Evolutionary conservation across 2,113 vertebrate genomes (phyloP), one percentile per base, ranked within the genome.

Genomic region (Hypanus sabinus): DNA sequence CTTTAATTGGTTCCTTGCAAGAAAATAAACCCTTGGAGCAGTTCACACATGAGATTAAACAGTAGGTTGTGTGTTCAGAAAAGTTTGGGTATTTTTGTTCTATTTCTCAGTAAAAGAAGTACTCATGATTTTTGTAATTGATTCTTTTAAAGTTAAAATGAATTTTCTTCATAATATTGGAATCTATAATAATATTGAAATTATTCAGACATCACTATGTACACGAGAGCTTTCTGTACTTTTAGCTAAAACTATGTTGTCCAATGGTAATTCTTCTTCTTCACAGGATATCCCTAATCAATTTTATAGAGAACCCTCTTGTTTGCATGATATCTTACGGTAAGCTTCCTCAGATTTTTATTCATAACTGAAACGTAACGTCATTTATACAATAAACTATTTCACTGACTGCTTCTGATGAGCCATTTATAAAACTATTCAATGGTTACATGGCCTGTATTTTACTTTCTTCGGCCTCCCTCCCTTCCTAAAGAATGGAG

Each of bases 241-340:
- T 33, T 90, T 90, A 20, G n/a, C 33, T 65, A 62, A 36, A 88
- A 88, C 27, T 65, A 0, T 94, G 77, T 33, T 33, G 27, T 33
- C 36, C 87, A 24, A 71, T 94, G 11, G 88, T 7, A 18, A 91
- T 60, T 79, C 8, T 80, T 33, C 11, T 65, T 38, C 92, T 60
- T 94, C 75, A 93, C 94, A 99, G 99, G 99, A 99, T 94, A 96
- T 99, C 93, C 99, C 99, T 76, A 99, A 99, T 95, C 98, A 98
- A 77, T 99, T 99, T 97, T 99, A 98, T 96, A 96, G 97, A 94
- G 98, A 99, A 94, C 97, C 98, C 70, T 94, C 95, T 83, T 96
- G 95, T 94, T 96, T 99, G 85, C 99, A 99, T 95, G 97, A 97
- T 90, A 95, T 98, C 94, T 96, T 99, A 94, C 98, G 98, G 99